Percentiles rank a stretch among this genome's conserved stretches.
These are phyloP conservation scores for Oxygymnocypris stewartii DNA, from an alignment of 2,113 vertebrate genomes.

Conservation along the genomic window DNA sequence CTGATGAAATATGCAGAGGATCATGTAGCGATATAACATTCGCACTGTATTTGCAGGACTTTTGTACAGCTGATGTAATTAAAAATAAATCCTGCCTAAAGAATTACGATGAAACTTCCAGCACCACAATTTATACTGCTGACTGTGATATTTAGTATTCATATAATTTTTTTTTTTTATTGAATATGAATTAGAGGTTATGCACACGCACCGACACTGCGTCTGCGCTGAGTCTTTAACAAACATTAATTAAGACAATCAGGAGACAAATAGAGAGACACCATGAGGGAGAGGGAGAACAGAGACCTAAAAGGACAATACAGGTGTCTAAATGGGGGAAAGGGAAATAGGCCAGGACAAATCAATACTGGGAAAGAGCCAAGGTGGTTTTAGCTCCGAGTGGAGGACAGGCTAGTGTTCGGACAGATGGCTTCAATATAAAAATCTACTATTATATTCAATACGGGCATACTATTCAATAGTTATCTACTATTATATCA, in stretches of 20 bases:
- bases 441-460: neutral
- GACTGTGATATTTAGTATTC: conserved; percentile 25
- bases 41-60: neutral
- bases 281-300: neutral
- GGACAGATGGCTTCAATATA: conserved; percentile 13
- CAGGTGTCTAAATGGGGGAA: conserved; percentile 26
- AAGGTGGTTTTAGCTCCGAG: neutral
- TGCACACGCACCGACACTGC: neutral
- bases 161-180: conserved; percentile 13
- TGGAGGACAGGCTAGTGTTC: neutral
- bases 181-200: conserved; percentile 25
- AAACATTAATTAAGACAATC: conserved; percentile 27
- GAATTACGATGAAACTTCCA: neutral
- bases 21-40: conserved; percentile 25
- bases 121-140: neutral
- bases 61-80: conserved; percentile 13
- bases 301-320: conserved; percentile 17
- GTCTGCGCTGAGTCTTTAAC: neutral
- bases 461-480: neutral
- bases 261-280: conserved; percentile 18
- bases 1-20: conserved; percentile 49
- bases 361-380: conserved; percentile 17
- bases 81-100: conserved; percentile 2
- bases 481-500: no score
- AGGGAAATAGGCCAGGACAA: neutral